Percentiles rank a stretch among this genome's conserved stretches.
These are phyloP conservation scores for Chamaea fasciata DNA, from an alignment of 2,113 vertebrate species.

Conservation along the genomic window DNA sequence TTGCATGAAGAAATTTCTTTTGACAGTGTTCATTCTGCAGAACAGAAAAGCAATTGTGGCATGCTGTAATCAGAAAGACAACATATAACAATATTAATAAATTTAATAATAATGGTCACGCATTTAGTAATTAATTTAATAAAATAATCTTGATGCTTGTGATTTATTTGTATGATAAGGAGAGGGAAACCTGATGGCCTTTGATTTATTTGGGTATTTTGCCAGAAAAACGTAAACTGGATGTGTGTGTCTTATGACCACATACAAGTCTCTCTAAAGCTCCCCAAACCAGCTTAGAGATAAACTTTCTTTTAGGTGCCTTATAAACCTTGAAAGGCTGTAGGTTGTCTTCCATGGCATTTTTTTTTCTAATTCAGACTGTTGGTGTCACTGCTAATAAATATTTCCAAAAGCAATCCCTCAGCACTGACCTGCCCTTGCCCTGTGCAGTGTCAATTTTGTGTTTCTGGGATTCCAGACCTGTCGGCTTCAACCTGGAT, in stretches of 20 bases:
- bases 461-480: background rate
- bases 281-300: background rate
- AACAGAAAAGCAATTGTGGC: background rate
- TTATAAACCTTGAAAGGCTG: background rate
- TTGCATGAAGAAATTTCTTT: background rate
- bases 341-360: background rate
- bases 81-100: background rate
- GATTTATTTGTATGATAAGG: background rate
- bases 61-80: background rate
- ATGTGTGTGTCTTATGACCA: fast-evolving
- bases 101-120: background rate
- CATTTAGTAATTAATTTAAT: background rate
- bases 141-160: background rate
- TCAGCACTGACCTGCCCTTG: background rate
- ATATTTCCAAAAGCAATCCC: background rate
- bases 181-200: background rate
- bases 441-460: fast-evolving
- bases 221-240: background rate
- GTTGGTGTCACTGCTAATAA: background rate
- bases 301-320: background rate
- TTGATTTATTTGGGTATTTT: background rate
- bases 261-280: background rate
- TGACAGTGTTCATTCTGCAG: background rate
- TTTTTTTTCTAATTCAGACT: background rate
- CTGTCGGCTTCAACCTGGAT: background rate